Base-by-base conservation (phyloP, 2,888 invertebrate species). In the Portevinia maculata region DNA sequence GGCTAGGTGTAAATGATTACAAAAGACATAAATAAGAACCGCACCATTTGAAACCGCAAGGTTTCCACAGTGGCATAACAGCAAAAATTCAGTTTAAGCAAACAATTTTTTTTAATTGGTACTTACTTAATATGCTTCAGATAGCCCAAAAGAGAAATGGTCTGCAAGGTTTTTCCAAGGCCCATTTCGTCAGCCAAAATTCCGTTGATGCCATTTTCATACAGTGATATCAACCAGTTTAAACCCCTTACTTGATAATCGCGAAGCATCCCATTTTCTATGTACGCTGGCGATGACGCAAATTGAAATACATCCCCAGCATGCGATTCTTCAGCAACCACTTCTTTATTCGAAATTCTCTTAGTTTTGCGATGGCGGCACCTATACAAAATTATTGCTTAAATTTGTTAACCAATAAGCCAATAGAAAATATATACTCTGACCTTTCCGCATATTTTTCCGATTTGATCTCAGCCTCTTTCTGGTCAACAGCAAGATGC, bases 161-260 rank as follows among this genome's bases (percentile, higher is more conserved):
- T 99, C 91, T 99, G 99, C 24, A 99, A 91, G 0, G 99, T 99
- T 93, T 99, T 99, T 65, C 99, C 99, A 13, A 99, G 92, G 92
- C 99, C 99, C 99, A 99, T 99, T 91, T 99, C 99, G 92, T 99
- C 99, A 46, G 99, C 99, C 84, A 99, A 91, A 85, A 99, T 99
- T 73, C 99, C 99, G 91, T 99, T 99, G 85, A 99, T 99, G 46
- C 99, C 98, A 92, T 99, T 98, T 90, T 99, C 98, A 91, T 98
- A 98, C 0, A 99, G 92, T 0, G 98, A 98, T 86, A 99, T 98
- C 98, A 99, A 99, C 99, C 99, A 99, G 90, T 99, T 99, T 3
- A 99, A 93, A 69, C 99, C 99, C 64, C 99, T 93, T 15, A 99
- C 94, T 92, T 99, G 99, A 90, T 99, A 99, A 90, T 99, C 99